Percentiles rank a stretch among this genome's conserved stretches.
Conservation (phyloP, 2,113 vertebrate species). For the Ahaetulla prasina region DNA sequence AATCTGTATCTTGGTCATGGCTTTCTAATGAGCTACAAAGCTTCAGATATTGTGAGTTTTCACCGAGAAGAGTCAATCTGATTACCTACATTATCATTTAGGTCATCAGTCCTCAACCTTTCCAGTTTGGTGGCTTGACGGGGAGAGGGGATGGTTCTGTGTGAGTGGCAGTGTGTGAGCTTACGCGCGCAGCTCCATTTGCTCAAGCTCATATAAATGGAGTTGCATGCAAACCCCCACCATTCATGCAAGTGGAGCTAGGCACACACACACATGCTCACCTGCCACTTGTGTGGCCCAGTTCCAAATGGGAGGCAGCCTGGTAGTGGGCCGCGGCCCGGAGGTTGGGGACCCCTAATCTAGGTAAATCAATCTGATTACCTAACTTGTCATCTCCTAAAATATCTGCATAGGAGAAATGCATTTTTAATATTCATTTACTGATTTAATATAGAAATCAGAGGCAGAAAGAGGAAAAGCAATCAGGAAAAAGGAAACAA, state of each 20-base stretch:
- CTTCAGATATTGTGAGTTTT: background rate
- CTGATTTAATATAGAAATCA: background rate
- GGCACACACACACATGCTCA: too few relatives aligned
- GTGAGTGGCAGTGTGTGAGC: too few relatives aligned
- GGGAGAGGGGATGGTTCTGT: too few relatives aligned
- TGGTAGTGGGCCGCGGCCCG: too few relatives aligned
- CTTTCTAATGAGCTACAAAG: background rate
- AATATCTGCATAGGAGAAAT: background rate
- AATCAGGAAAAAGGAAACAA: background rate
- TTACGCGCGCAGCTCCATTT: too few relatives aligned
- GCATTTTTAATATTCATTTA: background rate
- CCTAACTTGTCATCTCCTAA: background rate
- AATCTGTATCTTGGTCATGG: background rate
- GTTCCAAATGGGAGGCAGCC: too few relatives aligned
- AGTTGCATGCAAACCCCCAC: too few relatives aligned
- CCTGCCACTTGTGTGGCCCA: too few relatives aligned
- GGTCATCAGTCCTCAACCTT: background rate
- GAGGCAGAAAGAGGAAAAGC: background rate
- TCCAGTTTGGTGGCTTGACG: too few relatives aligned
- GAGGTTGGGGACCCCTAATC: too few relatives aligned
- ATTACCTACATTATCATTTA: background rate
- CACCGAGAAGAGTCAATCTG: background rate
- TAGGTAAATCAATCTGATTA: background rate
- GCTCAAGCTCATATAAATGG: too few relatives aligned
- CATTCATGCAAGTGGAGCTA: too few relatives aligned